Evolutionary conservation across 35 echinoderm and acorn worm species (phyloP), one percentile per base, ranked within the genome.

Genomic region (Heliocidaris tuberculata): DNA sequence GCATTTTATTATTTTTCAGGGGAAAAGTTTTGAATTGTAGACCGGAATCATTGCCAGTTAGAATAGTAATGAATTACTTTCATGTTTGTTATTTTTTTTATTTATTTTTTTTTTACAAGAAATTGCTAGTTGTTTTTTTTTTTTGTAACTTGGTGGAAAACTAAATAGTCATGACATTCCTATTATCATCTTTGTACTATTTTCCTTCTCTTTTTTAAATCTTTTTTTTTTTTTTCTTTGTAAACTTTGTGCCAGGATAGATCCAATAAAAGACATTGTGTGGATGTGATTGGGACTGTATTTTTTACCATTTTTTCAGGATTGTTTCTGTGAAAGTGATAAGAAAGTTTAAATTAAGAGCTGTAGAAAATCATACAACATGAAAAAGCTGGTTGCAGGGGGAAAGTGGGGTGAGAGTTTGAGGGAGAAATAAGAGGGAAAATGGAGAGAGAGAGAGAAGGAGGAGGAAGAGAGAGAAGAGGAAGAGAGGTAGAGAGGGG

Each of bases 131-230:
- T n/a, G n/a, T n/a, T 60, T 4, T 78, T 78, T 78, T 78, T 78
- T 78, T 78, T n/a, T 78, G 24, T 0, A 19, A 78, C 21, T 78
- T 78, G 19, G 27, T 78, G n/a, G 21, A 78, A 78, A 78, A 78
- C 19, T 27, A 78, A 78, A n/a, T 78, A 78, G 65, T 78, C 65
- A 78, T 78, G 65, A 78, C 65, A 78, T 78, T 78, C 65, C 65
- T 78, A 27, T 6, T 21, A 71, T 71, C 24, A 78, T n/a, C 65
- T 78, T 78, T 78, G 65, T 78, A 42, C 35, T 42, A 78, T 78
- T 78, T 56, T 78, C 27, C 65, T 78, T 27, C 65, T 19, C 61
- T 78, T 78, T n/a, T 78, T 78, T 78, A 24, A n/a, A n/a, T n/a
- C n/a, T n/a, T n/a, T n/a, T 78, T 6, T 78, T 78, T 78, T 78